Conservation (phyloP, 2,888 invertebrate genomes). For the Drosophila percnosoma region DNA sequence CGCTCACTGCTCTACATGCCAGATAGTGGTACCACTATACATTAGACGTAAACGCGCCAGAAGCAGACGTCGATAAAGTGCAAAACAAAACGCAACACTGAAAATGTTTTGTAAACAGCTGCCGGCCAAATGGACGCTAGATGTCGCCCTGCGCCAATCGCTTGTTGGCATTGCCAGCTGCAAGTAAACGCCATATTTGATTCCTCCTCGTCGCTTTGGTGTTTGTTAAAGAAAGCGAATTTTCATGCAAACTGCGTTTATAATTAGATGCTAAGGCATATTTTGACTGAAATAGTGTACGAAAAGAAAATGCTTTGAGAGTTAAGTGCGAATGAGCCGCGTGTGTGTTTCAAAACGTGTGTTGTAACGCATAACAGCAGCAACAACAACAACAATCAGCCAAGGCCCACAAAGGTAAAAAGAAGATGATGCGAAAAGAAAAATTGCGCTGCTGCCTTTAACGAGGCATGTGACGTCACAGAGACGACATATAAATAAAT, state of each 20-base stretch:
- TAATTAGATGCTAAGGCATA: constrained; percentile 42
- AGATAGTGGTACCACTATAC: constrained; percentile 76
- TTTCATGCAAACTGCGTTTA: constrained; percentile 45
- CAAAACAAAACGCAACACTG: constrained; percentile 57
- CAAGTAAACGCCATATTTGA: constrained; percentile 82
- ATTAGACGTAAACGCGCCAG: constrained; percentile 65
- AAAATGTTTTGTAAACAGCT: constrained; percentile 69
- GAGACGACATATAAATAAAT: constrained; percentile 20
- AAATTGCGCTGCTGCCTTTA: constrained; percentile 64
- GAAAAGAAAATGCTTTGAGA: constrained; percentile 44
- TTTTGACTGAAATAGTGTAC: constrained; percentile 33
- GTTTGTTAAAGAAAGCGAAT: constrained; percentile 61
- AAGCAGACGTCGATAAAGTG: constrained; percentile 67
- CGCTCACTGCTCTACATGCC: constrained; percentile 59
- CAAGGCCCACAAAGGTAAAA: constrained; percentile 59
- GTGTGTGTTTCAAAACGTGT: constrained; percentile 22
- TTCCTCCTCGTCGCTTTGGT: constrained; percentile 63
- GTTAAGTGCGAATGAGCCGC: constrained; percentile 7
- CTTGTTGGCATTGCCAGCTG: constrained; percentile 65
- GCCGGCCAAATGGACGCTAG: constrained; percentile 42
- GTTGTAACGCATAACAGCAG: constrained; percentile 27
- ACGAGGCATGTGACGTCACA: constrained; percentile 59
- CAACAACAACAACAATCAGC: constrained; percentile 44
- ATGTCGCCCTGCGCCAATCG: constrained; percentile 42
- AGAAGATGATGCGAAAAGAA: constrained; percentile 42